Conservation (phyloP, 2,888 invertebrate genomes). For the Nowickia ferox region DNA sequence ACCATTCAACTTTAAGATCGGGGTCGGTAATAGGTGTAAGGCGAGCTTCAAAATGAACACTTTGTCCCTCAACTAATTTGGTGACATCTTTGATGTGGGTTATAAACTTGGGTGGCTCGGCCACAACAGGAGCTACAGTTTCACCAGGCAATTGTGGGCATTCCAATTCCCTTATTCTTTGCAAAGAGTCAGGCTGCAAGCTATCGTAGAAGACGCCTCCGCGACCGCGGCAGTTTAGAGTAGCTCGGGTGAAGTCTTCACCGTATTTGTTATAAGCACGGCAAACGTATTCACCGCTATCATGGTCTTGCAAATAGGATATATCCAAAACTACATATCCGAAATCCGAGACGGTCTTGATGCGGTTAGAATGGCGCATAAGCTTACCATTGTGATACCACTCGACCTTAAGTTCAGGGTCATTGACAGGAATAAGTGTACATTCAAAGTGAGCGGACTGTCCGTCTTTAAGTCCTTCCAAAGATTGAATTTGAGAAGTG, state of each 20-base stretch:
- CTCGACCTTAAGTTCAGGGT: constrained; percentile 96
- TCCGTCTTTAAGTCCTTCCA: constrained; percentile 94
- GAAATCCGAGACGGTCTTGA: constrained; percentile 97
- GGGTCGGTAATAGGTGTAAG: constrained; percentile 97
- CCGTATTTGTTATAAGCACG: constrained; percentile 95
- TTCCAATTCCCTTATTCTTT: constrained; percentile 93
- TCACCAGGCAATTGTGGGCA: constrained; percentile 84
- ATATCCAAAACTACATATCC: constrained; percentile 97
- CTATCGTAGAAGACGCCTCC: constrained; percentile 94
- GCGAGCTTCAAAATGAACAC: constrained; percentile 96
- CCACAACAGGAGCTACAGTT: constrained; percentile 87
- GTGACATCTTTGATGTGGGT: constrained; percentile 93
- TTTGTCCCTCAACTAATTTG: constrained; percentile 96
- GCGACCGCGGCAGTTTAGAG: constrained; percentile 91
- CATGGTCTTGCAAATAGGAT: constrained; percentile 95
- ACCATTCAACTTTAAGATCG: constrained; percentile 97
- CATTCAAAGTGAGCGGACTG: constrained; percentile 98
- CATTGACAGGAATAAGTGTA: constrained; percentile 95
- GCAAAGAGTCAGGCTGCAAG: constrained; percentile 94
- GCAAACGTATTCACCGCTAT: constrained; percentile 96
- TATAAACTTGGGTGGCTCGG: constrained; percentile 94
- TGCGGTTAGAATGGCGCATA: constrained; percentile 93
- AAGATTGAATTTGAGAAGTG: constrained; percentile 92
- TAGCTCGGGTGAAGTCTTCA: constrained; percentile 94
- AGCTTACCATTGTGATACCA: constrained; percentile 98